Evolutionary conservation across 2,888 invertebrate genomes (phyloP).

Genomic region (Lithophane semibrunnea): DNA sequence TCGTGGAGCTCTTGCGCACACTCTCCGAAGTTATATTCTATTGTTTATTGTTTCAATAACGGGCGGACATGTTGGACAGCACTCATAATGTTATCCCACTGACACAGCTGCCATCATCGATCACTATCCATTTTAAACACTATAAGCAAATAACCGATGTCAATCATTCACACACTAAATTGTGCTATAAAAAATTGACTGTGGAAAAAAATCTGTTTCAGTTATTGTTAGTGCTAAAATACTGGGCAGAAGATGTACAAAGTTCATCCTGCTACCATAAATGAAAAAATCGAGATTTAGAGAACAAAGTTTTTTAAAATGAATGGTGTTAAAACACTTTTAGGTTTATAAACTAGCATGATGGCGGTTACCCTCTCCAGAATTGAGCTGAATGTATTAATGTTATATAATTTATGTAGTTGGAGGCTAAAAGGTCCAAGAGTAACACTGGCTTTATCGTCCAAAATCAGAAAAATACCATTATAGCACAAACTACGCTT

Average conservation of each 20-base stretch:
- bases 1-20: too few species aligned
- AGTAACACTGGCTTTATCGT: too few species aligned
- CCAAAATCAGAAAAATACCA: neutral
- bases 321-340: neutral
- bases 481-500: neutral
- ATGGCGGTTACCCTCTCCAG: neutral
- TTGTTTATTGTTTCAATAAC: too few species aligned
- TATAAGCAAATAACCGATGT: slow-evolving; percentile 24
- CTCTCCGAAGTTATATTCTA: too few species aligned
- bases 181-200: slow-evolving; percentile 1
- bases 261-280: neutral
- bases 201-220: neutral
- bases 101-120: slow-evolving; percentile 31
- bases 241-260: neutral
- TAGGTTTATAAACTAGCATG: too few species aligned
- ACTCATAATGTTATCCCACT: slow-evolving; percentile 1
- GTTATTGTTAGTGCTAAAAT: neutral
- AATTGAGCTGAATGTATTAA: neutral
- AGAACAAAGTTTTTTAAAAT: neutral
- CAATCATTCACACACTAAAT: slow-evolving; percentile 41
- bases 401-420: neutral
- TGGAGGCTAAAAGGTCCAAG: neutral
- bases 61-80: neutral
- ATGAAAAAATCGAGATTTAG: neutral
- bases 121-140: slow-evolving; percentile 32